Evolutionary conservation across 2,888 invertebrate genomes (phyloP).

Genomic region (Euphydryas editha): DNA sequence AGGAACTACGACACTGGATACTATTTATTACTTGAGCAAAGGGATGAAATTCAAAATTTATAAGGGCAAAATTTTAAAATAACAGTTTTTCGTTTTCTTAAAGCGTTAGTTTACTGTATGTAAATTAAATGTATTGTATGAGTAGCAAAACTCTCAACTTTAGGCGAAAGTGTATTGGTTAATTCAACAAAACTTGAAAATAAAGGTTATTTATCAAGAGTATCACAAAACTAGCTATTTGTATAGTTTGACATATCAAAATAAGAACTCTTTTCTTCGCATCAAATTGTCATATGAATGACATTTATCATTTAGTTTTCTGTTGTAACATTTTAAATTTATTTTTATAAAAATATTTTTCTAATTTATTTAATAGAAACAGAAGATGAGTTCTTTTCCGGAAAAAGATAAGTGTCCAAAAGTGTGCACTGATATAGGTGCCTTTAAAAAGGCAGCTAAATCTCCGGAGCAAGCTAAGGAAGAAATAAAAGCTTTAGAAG

Average conservation of each 20-base stretch:
- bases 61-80: too few relatives aligned
- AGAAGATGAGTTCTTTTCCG: constrained; percentile 54
- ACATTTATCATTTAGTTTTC: not conserved
- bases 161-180: too few relatives aligned
- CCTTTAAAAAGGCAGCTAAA: constrained; percentile 65
- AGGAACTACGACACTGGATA: too few relatives aligned
- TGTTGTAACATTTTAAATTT: not conserved
- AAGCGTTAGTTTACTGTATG: too few relatives aligned
- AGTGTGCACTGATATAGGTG: constrained; percentile 66
- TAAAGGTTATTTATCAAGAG: too few relatives aligned
- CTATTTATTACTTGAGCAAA: too few relatives aligned
- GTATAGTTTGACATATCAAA: not conserved
- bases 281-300: not conserved
- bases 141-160: too few relatives aligned
- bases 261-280: not conserved
- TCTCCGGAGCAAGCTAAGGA: constrained; percentile 51
- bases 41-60: too few relatives aligned
- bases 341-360: constrained; percentile 14
- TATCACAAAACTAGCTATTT: not conserved
- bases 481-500: constrained; percentile 44
- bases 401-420: constrained; percentile 66
- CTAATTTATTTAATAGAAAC: constrained; percentile 2
- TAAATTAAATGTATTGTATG: too few relatives aligned
- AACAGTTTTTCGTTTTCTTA: too few relatives aligned
- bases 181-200: too few relatives aligned